phyloP scores from a whole-genome alignment of 1,140 invertebrate species.

The Sinella curviseta region DNA sequence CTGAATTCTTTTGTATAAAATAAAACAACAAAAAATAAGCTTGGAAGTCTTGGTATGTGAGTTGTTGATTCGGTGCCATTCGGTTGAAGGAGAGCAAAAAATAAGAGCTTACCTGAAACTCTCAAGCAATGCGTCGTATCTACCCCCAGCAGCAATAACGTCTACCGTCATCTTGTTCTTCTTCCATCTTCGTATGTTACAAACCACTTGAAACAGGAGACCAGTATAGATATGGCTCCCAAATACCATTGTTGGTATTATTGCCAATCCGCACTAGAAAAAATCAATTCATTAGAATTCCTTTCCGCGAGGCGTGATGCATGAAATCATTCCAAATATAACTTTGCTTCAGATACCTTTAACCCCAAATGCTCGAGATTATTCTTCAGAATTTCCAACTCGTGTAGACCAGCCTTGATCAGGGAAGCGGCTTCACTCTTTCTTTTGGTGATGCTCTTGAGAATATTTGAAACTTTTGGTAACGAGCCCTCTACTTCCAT shows the following conservation, averaged over 20 bases:
- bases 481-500: constrained; percentile 71
- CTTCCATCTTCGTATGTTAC: constrained; percentile 62
- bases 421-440: constrained; percentile 63
- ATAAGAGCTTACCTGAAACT: constrained; percentile 51
- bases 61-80: background rate
- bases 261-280: constrained; percentile 61
- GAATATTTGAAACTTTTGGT: constrained; percentile 63
- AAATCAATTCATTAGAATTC: no score
- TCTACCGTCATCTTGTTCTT: constrained; percentile 60
- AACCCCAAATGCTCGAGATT: constrained; percentile 71
- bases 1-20: background rate
- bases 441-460: constrained; percentile 62
- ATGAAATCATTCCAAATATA: constrained; percentile 45
- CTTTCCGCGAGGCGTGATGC: no score
- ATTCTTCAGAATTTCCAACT: constrained; percentile 70
- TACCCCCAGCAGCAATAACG: constrained; percentile 67
- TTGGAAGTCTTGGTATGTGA: background rate
- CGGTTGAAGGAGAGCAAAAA: constrained; percentile 15
- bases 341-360: constrained; percentile 60
- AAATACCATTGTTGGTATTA: constrained; percentile 66
- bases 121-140: constrained; percentile 60
- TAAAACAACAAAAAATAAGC: background rate
- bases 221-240: constrained; percentile 69
- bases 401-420: constrained; percentile 69
- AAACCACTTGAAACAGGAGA: constrained; percentile 71